Percentiles rank a stretch among this genome's conserved stretches.
Evolutionary conservation across 2,113 vertebrate species (phyloP).

Genomic region (Panthera leo): DNA sequence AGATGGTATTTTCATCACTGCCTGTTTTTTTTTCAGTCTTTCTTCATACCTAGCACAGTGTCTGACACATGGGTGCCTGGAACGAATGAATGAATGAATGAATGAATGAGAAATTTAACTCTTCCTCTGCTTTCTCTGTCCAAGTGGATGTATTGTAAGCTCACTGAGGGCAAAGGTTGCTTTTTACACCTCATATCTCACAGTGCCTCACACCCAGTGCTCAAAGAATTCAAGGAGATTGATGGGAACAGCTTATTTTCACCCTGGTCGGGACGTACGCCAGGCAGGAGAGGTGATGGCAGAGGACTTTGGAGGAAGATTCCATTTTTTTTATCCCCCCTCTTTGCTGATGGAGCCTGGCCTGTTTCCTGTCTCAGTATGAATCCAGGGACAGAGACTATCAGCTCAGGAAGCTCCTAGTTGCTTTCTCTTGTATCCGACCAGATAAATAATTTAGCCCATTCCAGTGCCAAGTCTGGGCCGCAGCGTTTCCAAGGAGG

Average conservation of each 20-base stretch:
- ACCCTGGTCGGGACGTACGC: neutral
- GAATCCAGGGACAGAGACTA: neutral
- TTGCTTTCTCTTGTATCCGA: neutral
- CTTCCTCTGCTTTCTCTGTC: neutral
- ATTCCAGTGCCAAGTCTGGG: neutral
- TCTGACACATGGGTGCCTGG: neutral
- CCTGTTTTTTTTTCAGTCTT: neutral
- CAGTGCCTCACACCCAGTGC: neutral
- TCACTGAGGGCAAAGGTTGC: neutral
- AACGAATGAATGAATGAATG: neutral
- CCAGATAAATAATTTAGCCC: constrained; percentile 35
- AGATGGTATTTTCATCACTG: neutral
- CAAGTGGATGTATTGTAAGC: neutral
- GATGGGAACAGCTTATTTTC: neutral
- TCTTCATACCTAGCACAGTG: neutral
- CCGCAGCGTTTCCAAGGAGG: neutral
- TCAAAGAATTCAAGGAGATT: neutral
- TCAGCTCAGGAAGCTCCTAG: constrained; percentile 12
- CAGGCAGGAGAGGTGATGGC: neutral
- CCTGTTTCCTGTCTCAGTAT: neutral
- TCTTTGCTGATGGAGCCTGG: neutral
- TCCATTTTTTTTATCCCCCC: neutral
- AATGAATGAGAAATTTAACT: neutral
- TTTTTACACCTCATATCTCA: neutral
- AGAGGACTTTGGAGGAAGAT: neutral